Conservation (phyloP, 2,888 invertebrate species). For the Drosophila peninsularis region DNA sequence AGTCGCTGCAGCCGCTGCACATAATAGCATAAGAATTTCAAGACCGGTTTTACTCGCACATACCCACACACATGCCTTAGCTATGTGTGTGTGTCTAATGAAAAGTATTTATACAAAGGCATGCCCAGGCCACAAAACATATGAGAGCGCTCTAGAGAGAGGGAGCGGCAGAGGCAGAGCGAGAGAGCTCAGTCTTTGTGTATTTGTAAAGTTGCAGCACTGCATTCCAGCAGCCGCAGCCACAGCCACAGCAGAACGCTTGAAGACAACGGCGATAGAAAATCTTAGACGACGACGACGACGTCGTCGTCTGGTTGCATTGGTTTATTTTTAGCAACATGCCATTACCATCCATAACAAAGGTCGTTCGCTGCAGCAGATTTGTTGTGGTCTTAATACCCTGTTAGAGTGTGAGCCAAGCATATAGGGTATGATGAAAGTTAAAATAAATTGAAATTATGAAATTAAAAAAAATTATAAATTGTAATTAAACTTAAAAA, state of each 20-base stretch:
- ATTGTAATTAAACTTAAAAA: background rate
- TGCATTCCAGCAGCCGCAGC: slow-evolving; percentile 67
- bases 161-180: background rate
- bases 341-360: slow-evolving; percentile 63
- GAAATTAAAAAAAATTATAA: background rate
- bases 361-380: slow-evolving; percentile 70
- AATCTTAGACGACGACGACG: slow-evolving; percentile 65
- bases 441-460: background rate
- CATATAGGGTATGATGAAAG: background rate
- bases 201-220: slow-evolving; percentile 76
- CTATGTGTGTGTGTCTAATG: slow-evolving; percentile 46
- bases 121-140: slow-evolving; percentile 46
- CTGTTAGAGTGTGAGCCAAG: background rate
- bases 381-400: slow-evolving; percentile 37
- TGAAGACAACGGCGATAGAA: slow-evolving; percentile 55
- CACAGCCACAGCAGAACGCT: slow-evolving; percentile 29
- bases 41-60: slow-evolving; percentile 63
- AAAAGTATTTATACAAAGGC: slow-evolving; percentile 66
- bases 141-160: slow-evolving; percentile 20
- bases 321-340: slow-evolving; percentile 79
- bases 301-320: slow-evolving; percentile 57
- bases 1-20: slow-evolving; percentile 37
- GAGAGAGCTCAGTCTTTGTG: slow-evolving; percentile 5
- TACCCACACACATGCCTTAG: slow-evolving; percentile 30
- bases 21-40: slow-evolving; percentile 66